These are phyloP conservation scores for Cheilosia scutellata DNA, from an alignment of 2,888 invertebrate species.

Conservation along the genomic window DNA sequence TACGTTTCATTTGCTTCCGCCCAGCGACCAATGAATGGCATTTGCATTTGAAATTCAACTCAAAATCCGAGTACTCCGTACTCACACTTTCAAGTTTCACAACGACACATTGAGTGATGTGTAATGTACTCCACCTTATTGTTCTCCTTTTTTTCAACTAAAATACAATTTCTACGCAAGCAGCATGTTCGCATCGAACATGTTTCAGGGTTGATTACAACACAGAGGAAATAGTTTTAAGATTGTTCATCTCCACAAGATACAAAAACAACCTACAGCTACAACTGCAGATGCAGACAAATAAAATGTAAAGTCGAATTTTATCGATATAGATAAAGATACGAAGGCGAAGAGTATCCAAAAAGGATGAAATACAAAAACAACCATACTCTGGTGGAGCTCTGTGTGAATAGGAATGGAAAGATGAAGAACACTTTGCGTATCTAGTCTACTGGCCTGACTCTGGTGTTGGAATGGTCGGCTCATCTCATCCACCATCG, in stretches of 20 bases:
- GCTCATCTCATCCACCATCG: no score
- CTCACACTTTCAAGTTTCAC: conserved; percentile 37
- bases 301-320: no score
- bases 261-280: no score
- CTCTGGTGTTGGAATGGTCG: no score
- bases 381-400: not conserved
- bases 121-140: conserved; percentile 48
- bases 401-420: not conserved
- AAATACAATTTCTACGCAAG: conserved; percentile 15
- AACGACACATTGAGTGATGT: conserved; percentile 55
- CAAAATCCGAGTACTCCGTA: conserved; percentile 64
- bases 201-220: not conserved
- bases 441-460: no score
- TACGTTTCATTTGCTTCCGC: conserved; percentile 69
- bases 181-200: conserved; percentile 35
- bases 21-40: conserved; percentile 71
- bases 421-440: no score
- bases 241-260: no score
- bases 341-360: no score
- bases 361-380: conserved; percentile 2
- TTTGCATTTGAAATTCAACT: conserved; percentile 64
- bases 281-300: no score
- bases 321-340: no score
- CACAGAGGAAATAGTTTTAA: no score
- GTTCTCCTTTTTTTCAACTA: conserved; percentile 38